Conservation (phyloP, 2,113 vertebrate species). For the Labrus mixtus region DNA sequence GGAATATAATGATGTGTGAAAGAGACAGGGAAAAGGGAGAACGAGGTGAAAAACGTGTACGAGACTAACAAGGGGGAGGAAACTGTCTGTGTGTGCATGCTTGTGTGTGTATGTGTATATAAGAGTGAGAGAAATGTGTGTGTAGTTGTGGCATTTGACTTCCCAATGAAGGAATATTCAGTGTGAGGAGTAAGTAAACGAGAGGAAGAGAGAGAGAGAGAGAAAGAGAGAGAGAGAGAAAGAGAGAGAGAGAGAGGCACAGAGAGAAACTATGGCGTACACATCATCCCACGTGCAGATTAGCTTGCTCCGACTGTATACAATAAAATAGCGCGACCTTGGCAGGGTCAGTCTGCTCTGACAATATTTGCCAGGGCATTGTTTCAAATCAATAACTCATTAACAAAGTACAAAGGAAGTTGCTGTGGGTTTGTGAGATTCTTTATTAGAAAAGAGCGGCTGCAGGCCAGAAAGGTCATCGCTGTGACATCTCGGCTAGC, state of each 20-base stretch:
- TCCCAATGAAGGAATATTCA: constrained; percentile 59
- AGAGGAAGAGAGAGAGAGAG: constrained; percentile 46
- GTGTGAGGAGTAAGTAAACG: constrained; percentile 29
- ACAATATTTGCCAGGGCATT: constrained; percentile 96
- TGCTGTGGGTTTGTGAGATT: constrained; percentile 88
- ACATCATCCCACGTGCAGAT: constrained; percentile 71
- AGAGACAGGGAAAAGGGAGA: constrained; percentile 68
- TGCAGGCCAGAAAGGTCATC: constrained; percentile 93
- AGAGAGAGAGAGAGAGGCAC: constrained; percentile 44
- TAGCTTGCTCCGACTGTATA: constrained; percentile 77
- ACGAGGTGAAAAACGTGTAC: constrained; percentile 74
- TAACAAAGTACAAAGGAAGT: constrained; percentile 99
- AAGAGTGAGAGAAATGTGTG: constrained; percentile 37
- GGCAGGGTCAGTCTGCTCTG: constrained; percentile 87
- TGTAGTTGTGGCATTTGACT: constrained; percentile 60
- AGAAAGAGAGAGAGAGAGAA: constrained; percentile 46
- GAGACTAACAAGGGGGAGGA: constrained; percentile 63
- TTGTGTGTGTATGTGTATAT: background rate
- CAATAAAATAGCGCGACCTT: constrained; percentile 88
- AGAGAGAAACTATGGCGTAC: constrained; percentile 56
- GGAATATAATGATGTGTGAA: constrained; percentile 80
- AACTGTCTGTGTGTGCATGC: constrained; percentile 18
- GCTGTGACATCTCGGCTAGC: constrained; percentile 92
- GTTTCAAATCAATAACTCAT: constrained; percentile 99
- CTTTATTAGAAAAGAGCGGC: constrained; percentile 90